A percentile compares a stretch with the other conserved stretches of the same genome.
phyloP scores from a whole-genome alignment of 2,888 invertebrate species.

The Caenorhabditis virilis region DNA sequence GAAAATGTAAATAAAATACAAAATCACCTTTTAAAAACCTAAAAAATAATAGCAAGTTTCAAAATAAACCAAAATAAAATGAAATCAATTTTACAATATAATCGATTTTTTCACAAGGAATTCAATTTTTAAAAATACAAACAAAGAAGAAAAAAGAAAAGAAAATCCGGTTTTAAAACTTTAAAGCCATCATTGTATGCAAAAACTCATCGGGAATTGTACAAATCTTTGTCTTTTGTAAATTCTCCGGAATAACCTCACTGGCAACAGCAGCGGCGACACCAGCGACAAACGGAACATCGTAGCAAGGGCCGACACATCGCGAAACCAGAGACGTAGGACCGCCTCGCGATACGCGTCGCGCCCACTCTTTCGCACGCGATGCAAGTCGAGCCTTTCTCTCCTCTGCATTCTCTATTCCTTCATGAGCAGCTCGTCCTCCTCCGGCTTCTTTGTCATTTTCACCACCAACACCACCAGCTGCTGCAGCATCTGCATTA shows the following conservation, averaged over 20 bases:
- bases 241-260: too few species aligned
- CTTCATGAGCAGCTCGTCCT: conserved; percentile 1
- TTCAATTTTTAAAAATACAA: too few species aligned
- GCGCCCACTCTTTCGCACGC: conserved; percentile 32
- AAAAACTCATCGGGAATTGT: not conserved
- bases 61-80: too few species aligned
- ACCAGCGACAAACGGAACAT: too few species aligned
- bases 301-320: conserved; percentile 10
- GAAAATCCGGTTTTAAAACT: not conserved
- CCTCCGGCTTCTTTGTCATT: conserved; percentile 8
- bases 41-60: too few species aligned
- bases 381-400: conserved; percentile 53
- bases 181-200: conserved; percentile 1
- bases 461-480: not conserved
- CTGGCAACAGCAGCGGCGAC: too few species aligned
- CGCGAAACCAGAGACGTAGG: not conserved
- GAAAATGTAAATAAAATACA: too few species aligned
- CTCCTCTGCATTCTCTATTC: conserved; percentile 42
- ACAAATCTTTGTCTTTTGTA: not conserved
- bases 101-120: too few species aligned
- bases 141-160: not conserved
- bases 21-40: too few species aligned
- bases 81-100: too few species aligned
- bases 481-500: not conserved
- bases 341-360: conserved; percentile 26